Evolutionary conservation across 1,140 invertebrate species (phyloP).

Genomic region (Berghia stephanieae): DNA sequence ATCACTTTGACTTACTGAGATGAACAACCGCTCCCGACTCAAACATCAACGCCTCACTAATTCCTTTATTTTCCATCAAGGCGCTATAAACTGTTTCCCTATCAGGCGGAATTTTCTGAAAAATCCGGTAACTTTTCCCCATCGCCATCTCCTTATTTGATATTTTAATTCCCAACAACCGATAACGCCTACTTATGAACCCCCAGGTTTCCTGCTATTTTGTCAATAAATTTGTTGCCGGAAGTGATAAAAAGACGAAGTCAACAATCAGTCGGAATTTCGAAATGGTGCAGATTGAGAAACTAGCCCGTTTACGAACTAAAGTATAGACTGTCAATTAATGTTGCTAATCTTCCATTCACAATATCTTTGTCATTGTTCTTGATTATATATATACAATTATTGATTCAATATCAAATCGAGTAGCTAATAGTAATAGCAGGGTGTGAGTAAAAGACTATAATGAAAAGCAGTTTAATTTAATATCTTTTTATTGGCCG

Average conservation of each 20-base stretch:
- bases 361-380: too few relatives aligned
- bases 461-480: neutral
- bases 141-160: too few relatives aligned
- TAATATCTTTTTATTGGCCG: neutral
- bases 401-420: too few relatives aligned
- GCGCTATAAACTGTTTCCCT: slow-evolving; percentile 78
- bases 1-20: slow-evolving; percentile 73
- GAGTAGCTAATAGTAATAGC: too few relatives aligned
- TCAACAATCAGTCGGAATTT: neutral
- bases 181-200: neutral
- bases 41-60: slow-evolving; percentile 86
- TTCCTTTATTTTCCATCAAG: slow-evolving; percentile 86
- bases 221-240: neutral
- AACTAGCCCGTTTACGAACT: neutral
- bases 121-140: slow-evolving; percentile 89
- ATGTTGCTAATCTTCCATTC: too few relatives aligned
- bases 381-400: too few relatives aligned
- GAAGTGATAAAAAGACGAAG: neutral
- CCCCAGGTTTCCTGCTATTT: neutral
- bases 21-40: slow-evolving; percentile 89
- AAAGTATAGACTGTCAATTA: too few relatives aligned
- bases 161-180: neutral
- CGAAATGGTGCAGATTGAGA: neutral
- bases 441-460: neutral
- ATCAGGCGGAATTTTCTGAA: slow-evolving; percentile 82